Conservation (phyloP, 2,113 vertebrate species). For the Python bivittatus region DNA sequence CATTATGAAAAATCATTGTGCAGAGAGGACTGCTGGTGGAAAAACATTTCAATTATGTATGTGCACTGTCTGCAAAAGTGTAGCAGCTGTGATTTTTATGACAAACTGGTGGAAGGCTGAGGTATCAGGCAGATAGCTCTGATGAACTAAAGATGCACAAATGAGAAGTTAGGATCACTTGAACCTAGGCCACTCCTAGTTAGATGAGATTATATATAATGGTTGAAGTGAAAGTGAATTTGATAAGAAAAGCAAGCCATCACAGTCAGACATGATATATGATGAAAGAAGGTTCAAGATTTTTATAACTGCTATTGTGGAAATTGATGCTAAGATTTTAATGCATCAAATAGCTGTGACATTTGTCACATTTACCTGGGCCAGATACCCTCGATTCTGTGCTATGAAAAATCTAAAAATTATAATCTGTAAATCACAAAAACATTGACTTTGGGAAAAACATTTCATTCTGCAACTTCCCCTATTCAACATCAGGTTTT, state of each 20-base stretch:
- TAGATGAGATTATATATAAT: neutral
- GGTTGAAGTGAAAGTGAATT: neutral
- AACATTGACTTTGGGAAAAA: too few species aligned
- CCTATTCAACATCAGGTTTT: too few species aligned
- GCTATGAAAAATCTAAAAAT: neutral
- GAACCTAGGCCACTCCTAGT: neutral
- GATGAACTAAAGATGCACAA: constrained; percentile 9
- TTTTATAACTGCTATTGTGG: too few species aligned
- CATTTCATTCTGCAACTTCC: too few species aligned
- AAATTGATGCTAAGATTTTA: neutral
- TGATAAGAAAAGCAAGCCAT: neutral
- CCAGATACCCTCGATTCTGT: neutral
- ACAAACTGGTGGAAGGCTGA: constrained; percentile 15
- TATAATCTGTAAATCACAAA: neutral
- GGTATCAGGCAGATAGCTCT: constrained; percentile 26
- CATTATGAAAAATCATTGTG: neutral
- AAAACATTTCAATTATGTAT: constrained; percentile 32
- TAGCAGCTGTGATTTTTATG: constrained; percentile 48
- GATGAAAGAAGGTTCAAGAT: neutral
- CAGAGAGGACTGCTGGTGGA: constrained; percentile 1
- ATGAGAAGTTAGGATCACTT: constrained; percentile 3
- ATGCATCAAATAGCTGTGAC: neutral
- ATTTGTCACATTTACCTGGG: neutral
- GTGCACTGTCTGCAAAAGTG: constrained; percentile 33
- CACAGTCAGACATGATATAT: neutral